Percentiles rank a stretch among this genome's conserved stretches.
These are phyloP conservation scores for Euwallacea fornicatus DNA, from an alignment of 1,140 invertebrate genomes.

Conservation along the genomic window DNA sequence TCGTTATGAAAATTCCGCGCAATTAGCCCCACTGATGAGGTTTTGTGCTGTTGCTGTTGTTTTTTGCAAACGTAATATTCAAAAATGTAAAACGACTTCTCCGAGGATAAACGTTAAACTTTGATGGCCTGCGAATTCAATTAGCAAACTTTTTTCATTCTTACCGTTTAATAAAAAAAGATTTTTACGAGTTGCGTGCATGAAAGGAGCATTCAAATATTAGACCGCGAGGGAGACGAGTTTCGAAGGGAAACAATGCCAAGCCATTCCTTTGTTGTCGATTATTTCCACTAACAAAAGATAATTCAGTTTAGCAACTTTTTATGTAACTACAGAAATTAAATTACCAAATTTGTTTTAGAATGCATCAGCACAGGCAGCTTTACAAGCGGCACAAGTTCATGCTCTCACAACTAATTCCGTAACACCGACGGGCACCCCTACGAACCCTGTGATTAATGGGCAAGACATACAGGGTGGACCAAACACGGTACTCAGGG, in stretches of 20 bases:
- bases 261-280: slow-evolving; percentile 1
- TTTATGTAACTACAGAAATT: slow-evolving; percentile 1
- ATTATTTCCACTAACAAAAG: slow-evolving; percentile 8
- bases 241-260: slow-evolving; percentile 1
- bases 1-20: slow-evolving; percentile 26
- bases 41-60: slow-evolving; percentile 20
- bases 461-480: slow-evolving; percentile 81
- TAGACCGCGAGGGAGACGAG: slow-evolving; percentile 5
- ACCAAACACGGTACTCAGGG: slow-evolving; percentile 93
- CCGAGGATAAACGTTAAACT: slow-evolving; percentile 30
- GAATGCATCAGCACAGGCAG: slow-evolving; percentile 76
- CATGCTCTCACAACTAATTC: slow-evolving; percentile 61
- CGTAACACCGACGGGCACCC: slow-evolving; percentile 53
- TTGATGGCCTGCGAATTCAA: slow-evolving; percentile 28
- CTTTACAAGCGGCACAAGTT: slow-evolving; percentile 77
- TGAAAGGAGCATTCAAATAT: slow-evolving; percentile 22
- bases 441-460: slow-evolving; percentile 53
- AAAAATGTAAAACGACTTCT: slow-evolving; percentile 28
- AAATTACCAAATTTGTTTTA: slow-evolving; percentile 45
- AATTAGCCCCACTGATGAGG: slow-evolving; percentile 27
- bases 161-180: slow-evolving; percentile 30
- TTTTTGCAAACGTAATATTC: slow-evolving; percentile 10
- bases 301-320: not conserved
- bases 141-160: slow-evolving; percentile 34
- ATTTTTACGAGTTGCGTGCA: slow-evolving; percentile 25